phyloP scores from a whole-genome alignment of 1,140 invertebrate species.

The Apis mellifera region DNA sequence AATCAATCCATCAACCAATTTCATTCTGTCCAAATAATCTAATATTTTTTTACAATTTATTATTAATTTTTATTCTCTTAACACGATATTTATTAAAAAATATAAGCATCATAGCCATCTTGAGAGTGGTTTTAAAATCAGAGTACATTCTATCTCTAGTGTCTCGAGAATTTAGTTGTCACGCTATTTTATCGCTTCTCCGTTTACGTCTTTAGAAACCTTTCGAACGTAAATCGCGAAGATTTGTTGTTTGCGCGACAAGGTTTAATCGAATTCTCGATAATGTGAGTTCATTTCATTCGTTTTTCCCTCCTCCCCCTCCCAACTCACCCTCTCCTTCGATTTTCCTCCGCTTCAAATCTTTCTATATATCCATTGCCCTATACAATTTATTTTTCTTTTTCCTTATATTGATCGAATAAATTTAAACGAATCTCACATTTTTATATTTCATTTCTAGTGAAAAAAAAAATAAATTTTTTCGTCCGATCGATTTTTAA shows the following conservation, averaged over 20 bases:
- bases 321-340: too few relatives aligned
- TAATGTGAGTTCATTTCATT: slow-evolving; percentile 3
- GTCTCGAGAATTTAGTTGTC: slow-evolving; percentile 40
- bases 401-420: neutral
- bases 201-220: slow-evolving; percentile 49
- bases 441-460: too few relatives aligned
- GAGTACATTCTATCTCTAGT: neutral
- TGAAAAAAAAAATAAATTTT: too few relatives aligned
- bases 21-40: too few relatives aligned
- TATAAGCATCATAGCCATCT: neutral
- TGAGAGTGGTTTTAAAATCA: neutral
- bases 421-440: too few relatives aligned
- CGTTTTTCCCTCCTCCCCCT: neutral
- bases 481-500: too few relatives aligned
- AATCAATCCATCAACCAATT: too few relatives aligned
- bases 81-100: too few relatives aligned
- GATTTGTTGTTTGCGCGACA: slow-evolving; percentile 45
- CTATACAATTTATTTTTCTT: neutral
- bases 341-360: neutral
- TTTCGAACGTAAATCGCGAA: slow-evolving; percentile 41
- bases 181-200: slow-evolving; percentile 32
- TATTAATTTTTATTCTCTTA: too few relatives aligned
- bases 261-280: slow-evolving; percentile 45
- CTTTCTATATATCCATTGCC: neutral
- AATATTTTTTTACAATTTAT: too few relatives aligned